These are phyloP conservation scores for Mystacides longicornis DNA, from an alignment of 2,888 invertebrate genomes.

Conservation along the genomic window DNA sequence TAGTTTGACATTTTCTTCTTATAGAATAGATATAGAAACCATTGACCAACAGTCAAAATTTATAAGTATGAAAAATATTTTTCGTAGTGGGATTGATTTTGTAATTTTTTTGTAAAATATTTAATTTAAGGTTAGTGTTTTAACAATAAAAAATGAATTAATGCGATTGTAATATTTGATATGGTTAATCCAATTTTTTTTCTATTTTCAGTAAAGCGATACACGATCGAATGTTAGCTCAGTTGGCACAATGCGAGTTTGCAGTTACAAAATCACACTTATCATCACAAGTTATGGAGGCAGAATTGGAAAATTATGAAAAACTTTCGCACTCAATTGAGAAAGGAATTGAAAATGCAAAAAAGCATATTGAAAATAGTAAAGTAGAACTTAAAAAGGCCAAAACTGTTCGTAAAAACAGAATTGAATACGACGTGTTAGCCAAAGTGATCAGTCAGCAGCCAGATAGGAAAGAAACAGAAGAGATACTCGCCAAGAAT, in stretches of 20 bases:
- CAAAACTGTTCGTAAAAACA: constrained; percentile 80
- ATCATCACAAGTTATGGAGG: constrained; percentile 73
- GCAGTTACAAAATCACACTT: constrained; percentile 77
- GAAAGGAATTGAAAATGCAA: constrained; percentile 70
- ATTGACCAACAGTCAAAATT: no score
- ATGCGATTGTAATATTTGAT: no score
- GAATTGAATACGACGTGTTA: constrained; percentile 87
- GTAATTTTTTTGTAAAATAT: no score
- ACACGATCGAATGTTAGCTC: constrained; percentile 73
- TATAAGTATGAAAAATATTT: no score
- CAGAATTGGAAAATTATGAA: constrained; percentile 77
- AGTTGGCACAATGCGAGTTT: constrained; percentile 82
- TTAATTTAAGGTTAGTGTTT: no score
- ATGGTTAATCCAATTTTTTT: no score
- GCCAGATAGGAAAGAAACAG: constrained; percentile 78
- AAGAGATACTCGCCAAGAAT: constrained; percentile 58
- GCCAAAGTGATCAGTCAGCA: constrained; percentile 87
- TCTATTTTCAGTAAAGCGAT: constrained; percentile 50
- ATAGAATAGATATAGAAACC: no score
- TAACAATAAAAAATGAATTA: no score
- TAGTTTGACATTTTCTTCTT: no score
- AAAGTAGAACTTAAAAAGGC: constrained; percentile 76
- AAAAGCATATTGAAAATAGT: constrained; percentile 71
- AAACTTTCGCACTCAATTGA: constrained; percentile 69
- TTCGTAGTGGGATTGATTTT: no score